Conservation (phyloP, 2,888 invertebrate species). For the Lysandra coridon region DNA sequence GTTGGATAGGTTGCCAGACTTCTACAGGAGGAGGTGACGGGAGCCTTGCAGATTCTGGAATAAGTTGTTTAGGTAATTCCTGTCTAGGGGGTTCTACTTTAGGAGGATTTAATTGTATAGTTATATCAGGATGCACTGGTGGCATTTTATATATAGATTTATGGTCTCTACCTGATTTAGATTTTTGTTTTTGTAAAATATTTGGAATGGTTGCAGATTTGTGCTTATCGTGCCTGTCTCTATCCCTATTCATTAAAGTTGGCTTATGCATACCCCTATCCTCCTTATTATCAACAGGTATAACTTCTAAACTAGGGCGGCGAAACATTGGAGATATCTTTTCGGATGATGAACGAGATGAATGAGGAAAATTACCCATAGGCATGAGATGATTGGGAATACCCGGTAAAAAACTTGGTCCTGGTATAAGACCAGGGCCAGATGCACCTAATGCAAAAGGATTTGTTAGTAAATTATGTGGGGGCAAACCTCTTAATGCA, state of each 20-base stretch:
- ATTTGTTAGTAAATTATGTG: slow-evolving; percentile 67
- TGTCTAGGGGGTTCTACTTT: slow-evolving; percentile 58
- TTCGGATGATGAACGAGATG: slow-evolving; percentile 79
- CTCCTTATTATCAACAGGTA: slow-evolving; percentile 75
- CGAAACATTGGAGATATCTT: slow-evolving; percentile 81
- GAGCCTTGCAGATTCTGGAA: slow-evolving; percentile 48
- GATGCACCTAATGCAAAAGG: slow-evolving; percentile 76
- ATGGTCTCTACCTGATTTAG: slow-evolving; percentile 71
- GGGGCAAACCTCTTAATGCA: slow-evolving; percentile 65
- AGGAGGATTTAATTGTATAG: slow-evolving; percentile 80
- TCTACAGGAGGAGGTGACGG: slow-evolving; percentile 43
- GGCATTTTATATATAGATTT: slow-evolving; percentile 75
- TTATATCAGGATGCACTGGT: slow-evolving; percentile 78
- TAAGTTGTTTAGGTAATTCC: slow-evolving; percentile 49
- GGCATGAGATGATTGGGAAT: slow-evolving; percentile 77
- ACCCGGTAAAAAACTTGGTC: slow-evolving; percentile 68
- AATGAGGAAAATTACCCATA: slow-evolving; percentile 78
- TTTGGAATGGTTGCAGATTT: slow-evolving; percentile 75
- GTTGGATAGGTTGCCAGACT: slow-evolving; percentile 42
- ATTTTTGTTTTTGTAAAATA: slow-evolving; percentile 71
- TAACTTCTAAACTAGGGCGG: slow-evolving; percentile 79
- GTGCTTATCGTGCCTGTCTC: slow-evolving; percentile 72
- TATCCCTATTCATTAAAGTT: slow-evolving; percentile 59
- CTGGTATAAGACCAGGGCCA: slow-evolving; percentile 83
- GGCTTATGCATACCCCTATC: slow-evolving; percentile 66